Evolutionary conservation across 2,888 invertebrate species (phyloP), one percentile per base, ranked within the genome.

Genomic region (Ophion costatus): DNA sequence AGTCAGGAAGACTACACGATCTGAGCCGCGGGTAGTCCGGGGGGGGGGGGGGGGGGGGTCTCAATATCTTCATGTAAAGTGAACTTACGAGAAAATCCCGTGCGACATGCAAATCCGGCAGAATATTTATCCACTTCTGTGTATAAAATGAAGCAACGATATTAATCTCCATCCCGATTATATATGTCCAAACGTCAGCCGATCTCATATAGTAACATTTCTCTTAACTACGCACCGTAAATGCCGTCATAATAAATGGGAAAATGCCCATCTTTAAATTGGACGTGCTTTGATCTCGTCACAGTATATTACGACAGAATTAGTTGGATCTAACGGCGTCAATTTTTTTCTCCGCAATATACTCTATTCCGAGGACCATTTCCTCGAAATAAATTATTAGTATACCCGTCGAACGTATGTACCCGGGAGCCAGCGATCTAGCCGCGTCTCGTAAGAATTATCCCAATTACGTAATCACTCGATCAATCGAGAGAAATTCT

Each of bases 381-480:
- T 70, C 29, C 33, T 14, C 45, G 61, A 14, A 24, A n/a, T 7
- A 70, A 45, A 61, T 45, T 42, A 56, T 67, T 75, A 33, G 38
- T 71, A 42, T 64, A 24, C 6, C 38, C 33, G 22, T 20, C 51
- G 51, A 51, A 29, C 17, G 70, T n/a, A 70, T 74, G 57, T 79
- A 56, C 71, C 75, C 81, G 38, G 78, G 22, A 85, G 85, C 71
- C 63, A 59, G 71, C 11, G 14, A n/a, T 45, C 70, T n/a, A 56
- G 61, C 45, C 33, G 33, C 51, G 51, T 61, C 75, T 80, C 73
- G 42, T 76, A 56, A 75, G 67, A 79, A 82, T 73, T 9, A 80
- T 73, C 82, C 56, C 75, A 82, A 85, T 82, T 85, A 75, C 70
- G 66, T 75, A 81, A 84, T 84, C 64, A 81, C 69, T 81, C 74